Base-by-base conservation (phyloP, 2,888 invertebrate genomes). In the Brachypterus glaber region DNA sequence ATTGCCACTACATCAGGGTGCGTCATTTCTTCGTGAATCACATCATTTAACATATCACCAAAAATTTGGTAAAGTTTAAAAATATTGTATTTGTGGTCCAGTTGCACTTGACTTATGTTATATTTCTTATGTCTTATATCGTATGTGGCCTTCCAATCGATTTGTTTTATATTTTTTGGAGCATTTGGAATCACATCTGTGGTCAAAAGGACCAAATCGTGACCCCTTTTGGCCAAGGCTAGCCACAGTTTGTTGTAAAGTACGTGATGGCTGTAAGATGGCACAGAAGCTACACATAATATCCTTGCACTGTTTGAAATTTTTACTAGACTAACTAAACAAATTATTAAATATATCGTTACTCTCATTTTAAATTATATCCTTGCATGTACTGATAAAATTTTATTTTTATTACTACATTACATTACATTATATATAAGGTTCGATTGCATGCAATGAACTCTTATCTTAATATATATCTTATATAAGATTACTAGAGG, bases 291-390 rank as follows among this genome's bases (percentile, higher is more conserved):
- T 21, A 21, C 21, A 9, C 5, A 21, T 5, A 21, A 9, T 5
- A 21, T 21, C 21, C 21, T 21, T 9, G 21, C 5, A 21, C 21
- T 17, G 17, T 33, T 60, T 37, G 47, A 71, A 75, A 52, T 40
- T 49, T 11, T 77, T 73, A 72, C 49, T 77, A 25, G 48, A 53
- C 30, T 63, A 70, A 54, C 58, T 66, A 17, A 77, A 77, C 52
- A 49, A 59, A n/a, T n/a, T n/a, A n/a, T n/a, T n/a, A n/a, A n/a
- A n/a, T n/a, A n/a, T n/a, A n/a, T n/a, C n/a, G n/a, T n/a, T n/a
- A n/a, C n/a, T n/a, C n/a, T n/a, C n/a, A n/a, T n/a, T n/a, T n/a
- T n/a, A n/a, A n/a, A n/a, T n/a, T n/a, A n/a, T n/a, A n/a, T n/a
- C n/a, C n/a, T n/a, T n/a, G n/a, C n/a, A n/a, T n/a, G n/a, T n/a